Percentiles rank a stretch among this genome's conserved stretches.
These are phyloP conservation scores for Mycalesis mineus DNA, from an alignment of 2,888 invertebrate genomes.

Conservation along the genomic window DNA sequence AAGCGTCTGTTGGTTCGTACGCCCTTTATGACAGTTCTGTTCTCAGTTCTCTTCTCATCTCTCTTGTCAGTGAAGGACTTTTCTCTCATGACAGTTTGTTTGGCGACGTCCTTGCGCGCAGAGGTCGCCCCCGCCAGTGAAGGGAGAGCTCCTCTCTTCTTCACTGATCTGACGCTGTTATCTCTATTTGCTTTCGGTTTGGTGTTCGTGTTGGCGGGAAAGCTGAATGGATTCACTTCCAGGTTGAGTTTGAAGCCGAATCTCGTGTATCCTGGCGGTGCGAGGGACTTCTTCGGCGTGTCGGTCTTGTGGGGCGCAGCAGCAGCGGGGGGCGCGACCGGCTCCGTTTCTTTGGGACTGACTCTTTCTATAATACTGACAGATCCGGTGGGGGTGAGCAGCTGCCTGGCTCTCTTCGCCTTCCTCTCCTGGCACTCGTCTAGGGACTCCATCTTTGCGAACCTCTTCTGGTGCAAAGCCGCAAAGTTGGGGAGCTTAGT, in stretches of 20 bases:
- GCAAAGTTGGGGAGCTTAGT: conserved; percentile 84
- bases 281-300: conserved; percentile 39
- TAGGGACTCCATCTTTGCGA: conserved; percentile 83
- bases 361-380: conserved; percentile 43
- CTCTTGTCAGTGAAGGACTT: conserved; percentile 58
- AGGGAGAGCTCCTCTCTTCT: conserved; percentile 39
- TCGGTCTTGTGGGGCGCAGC: conserved; percentile 40
- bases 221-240: conserved; percentile 61
- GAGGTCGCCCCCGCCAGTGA: conserved; percentile 47
- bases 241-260: conserved; percentile 73
- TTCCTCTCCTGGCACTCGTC: conserved; percentile 76
- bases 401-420: conserved; percentile 63
- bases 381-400: conserved; percentile 55
- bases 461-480: conserved; percentile 81
- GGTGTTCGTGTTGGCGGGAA: conserved; percentile 40
- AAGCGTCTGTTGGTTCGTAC: conserved; percentile 85
- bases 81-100: conserved; percentile 57
- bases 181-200: conserved; percentile 32
- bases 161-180: conserved; percentile 12
- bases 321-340: conserved; percentile 30
- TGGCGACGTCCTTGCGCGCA: conserved; percentile 46
- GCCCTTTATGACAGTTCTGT: conserved; percentile 78
- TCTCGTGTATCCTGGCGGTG: conserved; percentile 52
- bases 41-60: conserved; percentile 51
- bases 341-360: conserved; percentile 37